Percentiles rank a stretch among this genome's conserved stretches.
phyloP scores from a whole-genome alignment of 2,888 invertebrate species.

The Andrena dorsata region DNA sequence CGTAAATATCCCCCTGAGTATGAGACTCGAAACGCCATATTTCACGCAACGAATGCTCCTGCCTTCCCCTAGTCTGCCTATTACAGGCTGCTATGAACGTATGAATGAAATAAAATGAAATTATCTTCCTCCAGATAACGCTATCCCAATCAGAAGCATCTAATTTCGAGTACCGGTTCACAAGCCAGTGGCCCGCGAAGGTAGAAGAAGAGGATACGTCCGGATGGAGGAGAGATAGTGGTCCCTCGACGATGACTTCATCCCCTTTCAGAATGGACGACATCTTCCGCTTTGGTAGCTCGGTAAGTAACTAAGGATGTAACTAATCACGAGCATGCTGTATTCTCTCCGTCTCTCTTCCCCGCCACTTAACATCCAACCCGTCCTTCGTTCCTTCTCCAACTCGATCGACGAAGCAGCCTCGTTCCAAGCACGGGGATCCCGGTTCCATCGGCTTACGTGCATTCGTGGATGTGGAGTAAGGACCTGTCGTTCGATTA shows the following conservation, averaged over 20 bases:
- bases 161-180: slow-evolving; percentile 27
- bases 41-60: background rate
- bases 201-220: slow-evolving; percentile 27
- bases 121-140: background rate
- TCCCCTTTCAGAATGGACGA: slow-evolving; percentile 50
- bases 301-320: slow-evolving; percentile 75
- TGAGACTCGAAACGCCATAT: slow-evolving; percentile 21
- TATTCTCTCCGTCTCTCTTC: slow-evolving; percentile 35
- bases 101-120: slow-evolving; percentile 10
- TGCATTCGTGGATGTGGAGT: slow-evolving; percentile 63
- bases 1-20: slow-evolving; percentile 20
- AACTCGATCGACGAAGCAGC: slow-evolving; percentile 5
- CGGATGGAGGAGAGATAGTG: slow-evolving; percentile 46
- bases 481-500: slow-evolving; percentile 77
- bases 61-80: background rate
- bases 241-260: slow-evolving; percentile 58
- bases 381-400: slow-evolving; percentile 24
- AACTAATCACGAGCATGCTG: slow-evolving; percentile 75
- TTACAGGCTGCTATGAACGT: background rate
- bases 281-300: slow-evolving; percentile 68
- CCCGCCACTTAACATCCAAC: slow-evolving; percentile 27
- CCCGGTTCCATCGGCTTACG: slow-evolving; percentile 59
- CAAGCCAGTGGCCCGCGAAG: slow-evolving; percentile 2
- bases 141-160: background rate
- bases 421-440: slow-evolving; percentile 30